Base-by-base conservation (phyloP, 2,888 invertebrate species). In the Ophion ventricosus region DNA sequence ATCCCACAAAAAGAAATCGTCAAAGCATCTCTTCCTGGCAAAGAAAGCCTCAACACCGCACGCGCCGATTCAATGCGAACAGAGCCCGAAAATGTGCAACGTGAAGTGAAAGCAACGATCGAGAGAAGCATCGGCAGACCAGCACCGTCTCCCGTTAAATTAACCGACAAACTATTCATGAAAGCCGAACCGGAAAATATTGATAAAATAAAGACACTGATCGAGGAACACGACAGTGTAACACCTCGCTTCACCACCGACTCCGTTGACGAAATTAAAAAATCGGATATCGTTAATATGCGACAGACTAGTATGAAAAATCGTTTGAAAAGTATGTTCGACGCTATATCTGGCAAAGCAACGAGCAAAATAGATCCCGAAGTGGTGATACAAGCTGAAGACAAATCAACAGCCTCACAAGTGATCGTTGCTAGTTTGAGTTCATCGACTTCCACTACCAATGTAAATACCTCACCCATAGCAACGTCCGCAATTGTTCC, bases 291-390 rank as follows among this genome's bases (percentile, higher is more conserved):
- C 70, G 87, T 90, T 1, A 90, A 91, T 59, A 93, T 93, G 92
- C 89, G 93, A n/a, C 90, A 93, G 82, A 93, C 90, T 0, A 93
- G 92, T 66, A 92, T 93, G 92, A 91, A 90, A 49, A 88, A 90
- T 0, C 91, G 92, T 75, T 87, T 93, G 17, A 91, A 92, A 72
- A 93, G 92, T 63, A 93, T 93, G 93, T 93, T 93, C 40, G 91
- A 93, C 80, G 93, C 93, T 2, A 92, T 93, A 86, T 92, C 93
- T 23, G 93, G 93, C 2, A 93, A 93, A 90, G 90, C 88, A 25
- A 80, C 90, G 2, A 92, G 88, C 43, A 90, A 87, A 86, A 93
- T 93, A 7, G 91, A 93, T 87, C 93, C 93, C 0, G 92, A 92
- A 40, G 91, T 93, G 0, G 93, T 93, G 0, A 93, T 93, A 29